These are phyloP conservation scores for Sturnira hondurensis DNA, from an alignment of 2,113 vertebrate species.

Conservation along the genomic window DNA sequence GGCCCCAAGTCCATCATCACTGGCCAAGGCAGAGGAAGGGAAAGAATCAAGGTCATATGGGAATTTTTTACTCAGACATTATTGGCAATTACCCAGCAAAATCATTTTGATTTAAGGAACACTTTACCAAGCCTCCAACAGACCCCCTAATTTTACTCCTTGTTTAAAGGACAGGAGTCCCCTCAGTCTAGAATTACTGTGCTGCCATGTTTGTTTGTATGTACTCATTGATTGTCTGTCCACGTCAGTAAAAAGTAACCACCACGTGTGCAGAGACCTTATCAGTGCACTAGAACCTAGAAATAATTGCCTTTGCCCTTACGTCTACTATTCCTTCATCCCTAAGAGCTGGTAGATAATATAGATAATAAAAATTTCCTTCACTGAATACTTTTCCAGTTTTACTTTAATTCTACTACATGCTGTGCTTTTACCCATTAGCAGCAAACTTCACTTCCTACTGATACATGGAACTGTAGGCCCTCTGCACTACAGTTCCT, in stretches of 20 bases:
- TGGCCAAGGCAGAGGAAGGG: not conserved
- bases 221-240: not conserved
- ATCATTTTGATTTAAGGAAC: not conserved
- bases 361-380: not conserved
- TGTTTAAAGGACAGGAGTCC: not conserved
- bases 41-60: not conserved
- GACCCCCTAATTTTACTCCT: not conserved
- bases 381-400: not conserved
- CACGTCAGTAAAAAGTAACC: not conserved
- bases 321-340: not conserved
- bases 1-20: not conserved
- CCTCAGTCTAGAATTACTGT: not conserved
- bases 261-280: not conserved
- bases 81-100: not conserved
- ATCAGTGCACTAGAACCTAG: not conserved
- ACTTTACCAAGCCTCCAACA: not conserved
- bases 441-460: conserved; percentile 2
- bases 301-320: not conserved
- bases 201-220: not conserved
- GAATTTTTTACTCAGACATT: not conserved
- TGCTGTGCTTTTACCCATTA: not conserved
- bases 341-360: not conserved
- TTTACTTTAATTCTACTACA: conserved; percentile 9
- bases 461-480: not conserved
- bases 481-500: not conserved